Base-by-base conservation (phyloP, 2,113 vertebrate genomes). In the Brachypodius melanocephalos region DNA sequence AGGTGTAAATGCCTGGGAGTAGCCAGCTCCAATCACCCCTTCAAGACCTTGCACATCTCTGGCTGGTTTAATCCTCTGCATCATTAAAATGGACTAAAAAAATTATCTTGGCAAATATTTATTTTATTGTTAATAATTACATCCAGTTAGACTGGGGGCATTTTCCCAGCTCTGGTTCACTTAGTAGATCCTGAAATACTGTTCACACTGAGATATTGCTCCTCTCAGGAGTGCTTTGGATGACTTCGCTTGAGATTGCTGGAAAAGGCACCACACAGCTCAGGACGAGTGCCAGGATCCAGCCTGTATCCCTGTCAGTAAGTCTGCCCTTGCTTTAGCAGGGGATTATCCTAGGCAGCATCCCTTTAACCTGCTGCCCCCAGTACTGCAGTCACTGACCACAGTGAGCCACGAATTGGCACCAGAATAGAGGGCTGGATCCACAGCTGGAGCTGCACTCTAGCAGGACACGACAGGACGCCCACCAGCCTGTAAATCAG, bases 251-350 rank as follows among this genome's bases (percentile, higher is more conserved):
- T 34, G 51, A 5, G 17, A 34, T 15, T 29, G 40, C 63, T 14
- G 4, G 22, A 52, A 46, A 69, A 81, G 72, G 40, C 68, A 62
- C 13, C 2, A 0, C 42, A 3, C 12, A 58, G 57, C 69, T 43
- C 31, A 11, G 59, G 5, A 24, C 0, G 0, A 31, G 63, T 9
- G n/a, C 42, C 67, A 40, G 45, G 51, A 65, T 26, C 31, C 61
- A 49, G 77, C 31, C 55, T 25, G 18, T 7, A 17, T 17, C 26
- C 34, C 48, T 21, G 8, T 11, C 67, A n/a, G 3, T 29, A 52
- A 54, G 57, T 2, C 49, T 24, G 22, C 7, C 8, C 10, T 2
- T 2, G 2, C 38, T 73, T 26, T 3, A 34, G 34, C 38, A 57
- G 79, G 31, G 14, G 19, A 24, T 26, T 5, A 28, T 15, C 29